These are phyloP conservation scores for Coendou prehensilis DNA, from an alignment of 2,797 vertebrate species.

Conservation along the genomic window DNA sequence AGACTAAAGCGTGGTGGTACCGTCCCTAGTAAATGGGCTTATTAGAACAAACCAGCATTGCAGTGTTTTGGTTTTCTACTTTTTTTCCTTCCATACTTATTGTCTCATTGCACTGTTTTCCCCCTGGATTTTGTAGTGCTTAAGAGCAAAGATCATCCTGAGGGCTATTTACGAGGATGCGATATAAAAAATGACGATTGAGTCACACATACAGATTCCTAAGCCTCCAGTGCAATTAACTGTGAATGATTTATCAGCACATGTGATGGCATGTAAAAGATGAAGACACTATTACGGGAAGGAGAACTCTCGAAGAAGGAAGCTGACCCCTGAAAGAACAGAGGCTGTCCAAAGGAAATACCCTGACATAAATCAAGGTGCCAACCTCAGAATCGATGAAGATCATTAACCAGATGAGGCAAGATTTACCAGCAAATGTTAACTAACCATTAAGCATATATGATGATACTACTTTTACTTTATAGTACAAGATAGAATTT, in stretches of 20 bases:
- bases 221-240: background rate
- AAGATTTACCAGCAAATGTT: background rate
- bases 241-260: background rate
- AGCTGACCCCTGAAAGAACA: background rate
- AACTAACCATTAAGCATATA: background rate
- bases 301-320: background rate
- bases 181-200: background rate
- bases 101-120: background rate
- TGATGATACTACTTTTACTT: background rate
- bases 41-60: background rate
- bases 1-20: background rate
- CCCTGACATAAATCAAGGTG: background rate
- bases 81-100: background rate
- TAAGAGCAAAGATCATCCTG: background rate
- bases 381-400: background rate
- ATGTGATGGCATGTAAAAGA: background rate
- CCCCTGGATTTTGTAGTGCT: background rate
- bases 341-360: background rate
- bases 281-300: background rate
- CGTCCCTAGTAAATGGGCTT: background rate
- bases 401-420: background rate
- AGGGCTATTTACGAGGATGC: background rate
- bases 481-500: background rate
- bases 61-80: background rate
- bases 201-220: background rate